Evolutionary conservation across 2,113 vertebrate species (phyloP).

Genomic region (Puntigrus tetrazona): DNA sequence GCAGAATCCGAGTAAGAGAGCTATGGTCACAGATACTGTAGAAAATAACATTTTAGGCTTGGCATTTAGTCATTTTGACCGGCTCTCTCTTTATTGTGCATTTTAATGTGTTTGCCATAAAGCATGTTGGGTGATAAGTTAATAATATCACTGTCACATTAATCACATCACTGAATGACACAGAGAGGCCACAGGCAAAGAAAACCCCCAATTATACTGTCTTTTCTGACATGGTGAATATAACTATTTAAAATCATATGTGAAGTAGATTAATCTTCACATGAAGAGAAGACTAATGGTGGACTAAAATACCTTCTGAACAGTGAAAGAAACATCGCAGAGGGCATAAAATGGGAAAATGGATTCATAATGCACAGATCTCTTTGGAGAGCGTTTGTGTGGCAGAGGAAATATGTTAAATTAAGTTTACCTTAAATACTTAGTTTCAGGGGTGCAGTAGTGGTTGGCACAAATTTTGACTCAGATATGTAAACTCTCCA

Average conservation of each 20-base stretch:
- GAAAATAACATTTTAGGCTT: slow-evolving; percentile 30
- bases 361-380: background rate
- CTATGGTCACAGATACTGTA: background rate
- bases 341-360: background rate
- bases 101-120: slow-evolving; percentile 16
- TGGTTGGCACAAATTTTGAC: background rate
- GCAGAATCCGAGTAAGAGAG: slow-evolving; percentile 23
- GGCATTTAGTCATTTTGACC: slow-evolving; percentile 21
- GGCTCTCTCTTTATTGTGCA: slow-evolving; percentile 17
- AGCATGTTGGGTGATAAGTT: slow-evolving; percentile 17
- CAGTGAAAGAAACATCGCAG: background rate
- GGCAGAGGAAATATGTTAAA: background rate
- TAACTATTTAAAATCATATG: background rate
- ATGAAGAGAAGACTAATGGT: background rate
- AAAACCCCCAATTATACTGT: background rate
- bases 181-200: slow-evolving; percentile 6
- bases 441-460: background rate
- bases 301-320: background rate
- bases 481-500: background rate
- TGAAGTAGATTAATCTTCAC: background rate
- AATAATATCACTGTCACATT: slow-evolving; percentile 27
- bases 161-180: background rate
- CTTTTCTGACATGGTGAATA: slow-evolving; percentile 1
- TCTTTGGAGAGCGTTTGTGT: background rate
- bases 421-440: background rate